Evolutionary conservation across 2,113 vertebrate species (phyloP), one percentile per base, ranked within the genome.

Genomic region (Anoura caudifer): DNA sequence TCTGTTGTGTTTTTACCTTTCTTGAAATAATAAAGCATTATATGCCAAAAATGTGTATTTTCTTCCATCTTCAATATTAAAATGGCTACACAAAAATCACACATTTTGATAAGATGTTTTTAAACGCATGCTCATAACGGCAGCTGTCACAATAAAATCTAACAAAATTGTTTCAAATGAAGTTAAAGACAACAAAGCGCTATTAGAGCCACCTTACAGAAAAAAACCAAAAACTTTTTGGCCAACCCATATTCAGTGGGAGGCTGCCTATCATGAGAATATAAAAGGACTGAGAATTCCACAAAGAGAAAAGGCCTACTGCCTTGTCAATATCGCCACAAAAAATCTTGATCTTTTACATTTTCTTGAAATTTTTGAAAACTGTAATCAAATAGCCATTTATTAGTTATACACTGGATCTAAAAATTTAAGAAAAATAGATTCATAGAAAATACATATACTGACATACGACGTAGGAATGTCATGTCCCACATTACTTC

Each of bases 341-440:
- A 61, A 50, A 61, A 73, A 41, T 73, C 67, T 65, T 87, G 11
- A 92, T 9, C 47, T 88, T 72, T 85, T 45, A 73, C 54, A 76
- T 85, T 87, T 85, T 73, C 80, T 94, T 90, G 9, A 24, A 89
- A 69, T 56, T 84, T 94, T 26, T 75, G 20, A 61, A 95, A 96
- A 84, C 20, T 81, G 7, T 52, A 95, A 94, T 90, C 47, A 94
- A 13, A 86, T 0, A 90, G 26, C 26, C 87, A 26, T 87, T 47
- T 47, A 87, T 85, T 52, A 90, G 54, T 84, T 90, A 89, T 36
- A 41, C 4, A 83, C 0, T 56, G 17, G 20, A 88, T 52, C 63
- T 28, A 84, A 94, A 90, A 88, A 61, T 54, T 85, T 52, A 84
- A 70, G 70, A 91, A 91, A 82, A 94, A 82, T 1, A 92, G 75